A percentile compares a stretch with the other conserved stretches of the same genome.
Evolutionary conservation across 1,140 invertebrate genomes (phyloP).

Genomic region (Archivesica marissinica): DNA sequence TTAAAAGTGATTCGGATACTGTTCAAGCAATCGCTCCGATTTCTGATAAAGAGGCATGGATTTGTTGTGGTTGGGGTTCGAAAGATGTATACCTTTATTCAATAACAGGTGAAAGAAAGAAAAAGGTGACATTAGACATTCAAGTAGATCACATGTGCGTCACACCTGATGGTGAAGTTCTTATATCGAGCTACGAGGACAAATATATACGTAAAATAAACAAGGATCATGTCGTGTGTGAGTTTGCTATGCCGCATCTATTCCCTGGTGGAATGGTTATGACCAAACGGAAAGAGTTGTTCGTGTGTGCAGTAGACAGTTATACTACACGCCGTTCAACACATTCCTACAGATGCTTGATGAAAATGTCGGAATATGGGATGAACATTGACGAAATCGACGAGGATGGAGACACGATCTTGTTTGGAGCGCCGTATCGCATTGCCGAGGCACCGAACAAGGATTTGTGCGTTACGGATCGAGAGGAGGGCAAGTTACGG

Average conservation of each 20-base stretch:
- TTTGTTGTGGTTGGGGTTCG: conserved; percentile 70
- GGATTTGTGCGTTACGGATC: conserved; percentile 66
- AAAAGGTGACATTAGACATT: conserved; percentile 65
- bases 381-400: conserved; percentile 68
- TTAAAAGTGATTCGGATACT: conserved; percentile 63
- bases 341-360: conserved; percentile 62
- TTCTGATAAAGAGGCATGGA: conserved; percentile 71
- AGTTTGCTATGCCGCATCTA: conserved; percentile 66
- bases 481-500: conserved; percentile 68
- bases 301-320: conserved; percentile 71
- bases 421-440: conserved; percentile 68
- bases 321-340: conserved; percentile 67
- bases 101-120: conserved; percentile 64
- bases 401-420: conserved; percentile 63
- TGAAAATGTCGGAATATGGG: conserved; percentile 67
- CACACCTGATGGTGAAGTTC: conserved; percentile 63
- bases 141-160: conserved; percentile 69
- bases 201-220: conserved; percentile 71
- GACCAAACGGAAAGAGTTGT: conserved; percentile 67
- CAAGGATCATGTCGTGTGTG: conserved; percentile 62
- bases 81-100: conserved; percentile 67
- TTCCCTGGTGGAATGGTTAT: conserved; percentile 71
- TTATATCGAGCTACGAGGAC: conserved; percentile 71
- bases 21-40: conserved; percentile 71
- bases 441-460: conserved; percentile 66